Percentiles rank a stretch among this genome's conserved stretches.
Conservation (phyloP, 2,113 vertebrate species). For the Glareola pratincola region DNA sequence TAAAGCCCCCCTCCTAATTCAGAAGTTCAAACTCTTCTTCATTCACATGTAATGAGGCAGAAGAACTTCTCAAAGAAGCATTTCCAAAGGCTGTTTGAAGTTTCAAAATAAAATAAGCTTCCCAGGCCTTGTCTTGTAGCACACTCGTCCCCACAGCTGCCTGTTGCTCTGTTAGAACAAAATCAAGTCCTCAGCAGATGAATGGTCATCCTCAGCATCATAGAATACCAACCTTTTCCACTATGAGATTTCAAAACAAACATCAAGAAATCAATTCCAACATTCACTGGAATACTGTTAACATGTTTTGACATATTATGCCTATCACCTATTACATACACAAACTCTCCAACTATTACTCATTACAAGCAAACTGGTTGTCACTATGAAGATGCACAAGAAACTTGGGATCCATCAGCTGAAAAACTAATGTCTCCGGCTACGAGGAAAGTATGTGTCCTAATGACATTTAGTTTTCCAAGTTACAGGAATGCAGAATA, state of each 20-base stretch:
- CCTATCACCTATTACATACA: background rate
- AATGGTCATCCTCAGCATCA: background rate
- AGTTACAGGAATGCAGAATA: background rate
- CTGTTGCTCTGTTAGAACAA: background rate
- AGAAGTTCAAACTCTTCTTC: background rate
- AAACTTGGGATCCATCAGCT: background rate
- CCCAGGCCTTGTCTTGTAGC: background rate
- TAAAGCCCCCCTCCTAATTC: background rate
- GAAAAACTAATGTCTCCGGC: background rate
- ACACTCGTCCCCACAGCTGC: background rate
- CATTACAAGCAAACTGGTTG: background rate
- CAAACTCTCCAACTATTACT: background rate
- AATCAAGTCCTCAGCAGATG: background rate
- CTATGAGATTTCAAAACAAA: background rate
- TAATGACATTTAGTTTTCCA: background rate
- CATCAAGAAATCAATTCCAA: background rate
- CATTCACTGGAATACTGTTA: background rate
- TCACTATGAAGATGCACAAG: background rate
- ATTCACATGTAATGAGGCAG: constrained; percentile 4
- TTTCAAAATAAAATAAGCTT: background rate
- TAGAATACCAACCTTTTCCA: background rate
- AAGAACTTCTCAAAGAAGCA: background rate
- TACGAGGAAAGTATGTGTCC: background rate
- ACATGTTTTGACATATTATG: background rate
- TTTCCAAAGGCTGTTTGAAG: background rate